These are phyloP conservation scores for Pardalotus punctatus DNA, from an alignment of 2,113 vertebrate genomes.

Conservation along the genomic window DNA sequence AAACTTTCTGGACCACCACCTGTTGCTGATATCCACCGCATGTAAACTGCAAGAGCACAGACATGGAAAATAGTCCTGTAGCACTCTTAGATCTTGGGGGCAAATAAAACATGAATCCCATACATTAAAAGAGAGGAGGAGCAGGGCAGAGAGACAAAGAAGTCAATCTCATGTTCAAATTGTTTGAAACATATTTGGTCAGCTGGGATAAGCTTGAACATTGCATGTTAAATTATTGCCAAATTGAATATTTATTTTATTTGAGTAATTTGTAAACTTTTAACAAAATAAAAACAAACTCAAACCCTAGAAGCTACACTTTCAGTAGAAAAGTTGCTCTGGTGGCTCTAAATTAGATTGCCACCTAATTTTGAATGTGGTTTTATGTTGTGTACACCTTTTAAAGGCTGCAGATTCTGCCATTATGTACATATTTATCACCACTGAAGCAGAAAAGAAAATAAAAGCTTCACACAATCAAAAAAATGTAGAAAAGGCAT, in stretches of 20 bases:
- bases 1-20: neutral
- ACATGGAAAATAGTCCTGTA: neutral
- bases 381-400: neutral
- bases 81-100: neutral
- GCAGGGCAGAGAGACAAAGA: neutral
- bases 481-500: neutral
- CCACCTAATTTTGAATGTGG: neutral
- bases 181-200: neutral
- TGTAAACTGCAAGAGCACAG: neutral
- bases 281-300: neutral
- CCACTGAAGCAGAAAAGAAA: neutral
- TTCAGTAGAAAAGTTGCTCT: neutral
- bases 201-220: neutral
- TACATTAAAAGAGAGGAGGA: neutral
- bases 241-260: neutral
- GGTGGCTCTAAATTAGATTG: neutral
- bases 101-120: neutral
- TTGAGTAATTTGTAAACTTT: neutral
- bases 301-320: neutral
- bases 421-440: neutral
- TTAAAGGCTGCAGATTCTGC: neutral
- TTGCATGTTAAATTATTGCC: neutral
- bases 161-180: neutral
- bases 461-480: neutral
- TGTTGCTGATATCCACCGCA: rapidly evolving